Conservation (phyloP, 2,888 invertebrate species). For the Magallana nippona region DNA sequence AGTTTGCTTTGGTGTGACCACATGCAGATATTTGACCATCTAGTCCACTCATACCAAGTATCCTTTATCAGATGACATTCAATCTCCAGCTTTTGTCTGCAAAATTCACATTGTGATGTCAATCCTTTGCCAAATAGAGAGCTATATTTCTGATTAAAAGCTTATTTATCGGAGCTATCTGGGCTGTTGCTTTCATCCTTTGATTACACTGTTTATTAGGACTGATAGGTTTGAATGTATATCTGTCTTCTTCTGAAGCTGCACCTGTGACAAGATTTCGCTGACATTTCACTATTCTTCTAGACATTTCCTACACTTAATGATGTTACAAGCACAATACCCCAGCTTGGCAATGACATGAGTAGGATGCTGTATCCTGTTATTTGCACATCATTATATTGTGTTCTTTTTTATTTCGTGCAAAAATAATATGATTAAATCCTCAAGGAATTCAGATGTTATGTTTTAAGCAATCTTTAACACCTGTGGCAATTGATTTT, state of each 20-base stretch:
- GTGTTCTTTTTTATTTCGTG: too few relatives aligned
- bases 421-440: too few relatives aligned
- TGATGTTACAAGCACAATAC: slow-evolving; percentile 2
- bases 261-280: slow-evolving; percentile 9
- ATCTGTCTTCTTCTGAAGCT: slow-evolving; percentile 8
- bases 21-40: slow-evolving; percentile 21
- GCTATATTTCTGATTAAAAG: slow-evolving; percentile 13
- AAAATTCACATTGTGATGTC: slow-evolving; percentile 1
- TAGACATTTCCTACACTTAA: background rate
- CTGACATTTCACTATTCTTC: background rate
- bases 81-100: slow-evolving; percentile 18
- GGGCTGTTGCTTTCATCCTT: slow-evolving; percentile 18
- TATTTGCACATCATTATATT: too few relatives aligned
- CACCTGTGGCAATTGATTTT: too few relatives aligned
- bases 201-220: slow-evolving; percentile 3
- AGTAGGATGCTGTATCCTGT: too few relatives aligned
- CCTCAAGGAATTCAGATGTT: too few relatives aligned
- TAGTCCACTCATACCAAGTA: slow-evolving; percentile 1
- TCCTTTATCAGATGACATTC: background rate
- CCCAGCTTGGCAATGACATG: too few relatives aligned
- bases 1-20: background rate
- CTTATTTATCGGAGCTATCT: slow-evolving; percentile 11
- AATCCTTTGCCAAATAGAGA: slow-evolving; percentile 10
- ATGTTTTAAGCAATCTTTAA: too few relatives aligned
- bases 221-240: slow-evolving; percentile 7